Conservation (phyloP, 92 coral and sea anemone genomes). For the Galaxea fascicularis region DNA sequence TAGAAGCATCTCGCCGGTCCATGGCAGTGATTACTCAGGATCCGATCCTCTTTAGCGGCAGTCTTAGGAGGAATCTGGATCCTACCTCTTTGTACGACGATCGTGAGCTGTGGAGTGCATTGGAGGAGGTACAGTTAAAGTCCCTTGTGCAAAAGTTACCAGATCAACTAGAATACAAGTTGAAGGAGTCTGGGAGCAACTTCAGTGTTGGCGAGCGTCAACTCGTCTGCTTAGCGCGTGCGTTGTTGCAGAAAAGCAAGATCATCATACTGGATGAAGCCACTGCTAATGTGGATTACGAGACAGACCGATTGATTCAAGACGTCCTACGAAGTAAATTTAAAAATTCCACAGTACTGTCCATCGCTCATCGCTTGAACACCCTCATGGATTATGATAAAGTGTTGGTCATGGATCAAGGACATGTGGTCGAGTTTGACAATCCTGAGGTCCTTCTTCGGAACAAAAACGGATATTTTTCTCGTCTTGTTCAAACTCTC, state of each 20-base stretch:
- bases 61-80: slow-evolving; percentile 46
- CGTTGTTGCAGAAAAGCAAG: slow-evolving; percentile 54
- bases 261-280: slow-evolving; percentile 72
- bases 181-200: slow-evolving; percentile 58
- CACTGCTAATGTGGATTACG: slow-evolving; percentile 60
- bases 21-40: slow-evolving; percentile 66
- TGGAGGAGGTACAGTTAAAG: slow-evolving; percentile 60
- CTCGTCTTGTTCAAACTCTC: slow-evolving; percentile 4
- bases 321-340: slow-evolving; percentile 34
- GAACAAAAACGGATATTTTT: slow-evolving; percentile 2
- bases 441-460: slow-evolving; percentile 23
- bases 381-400: slow-evolving; percentile 46
- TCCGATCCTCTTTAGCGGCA: slow-evolving; percentile 68
- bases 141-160: slow-evolving; percentile 41
- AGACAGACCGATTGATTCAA: slow-evolving; percentile 41
- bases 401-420: slow-evolving; percentile 38
- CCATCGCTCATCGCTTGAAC: slow-evolving; percentile 49
- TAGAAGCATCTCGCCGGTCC: slow-evolving; percentile 47
- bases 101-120: slow-evolving; percentile 48
- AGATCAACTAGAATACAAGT: slow-evolving; percentile 37
- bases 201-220: slow-evolving; percentile 72
- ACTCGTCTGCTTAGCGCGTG: slow-evolving; percentile 62
- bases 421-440: slow-evolving; percentile 33
- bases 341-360: slow-evolving; percentile 35
- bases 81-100: slow-evolving; percentile 24